phyloP scores from a whole-genome alignment of 2,113 vertebrate genomes.

The Tympanuchus pallidicinctus region DNA sequence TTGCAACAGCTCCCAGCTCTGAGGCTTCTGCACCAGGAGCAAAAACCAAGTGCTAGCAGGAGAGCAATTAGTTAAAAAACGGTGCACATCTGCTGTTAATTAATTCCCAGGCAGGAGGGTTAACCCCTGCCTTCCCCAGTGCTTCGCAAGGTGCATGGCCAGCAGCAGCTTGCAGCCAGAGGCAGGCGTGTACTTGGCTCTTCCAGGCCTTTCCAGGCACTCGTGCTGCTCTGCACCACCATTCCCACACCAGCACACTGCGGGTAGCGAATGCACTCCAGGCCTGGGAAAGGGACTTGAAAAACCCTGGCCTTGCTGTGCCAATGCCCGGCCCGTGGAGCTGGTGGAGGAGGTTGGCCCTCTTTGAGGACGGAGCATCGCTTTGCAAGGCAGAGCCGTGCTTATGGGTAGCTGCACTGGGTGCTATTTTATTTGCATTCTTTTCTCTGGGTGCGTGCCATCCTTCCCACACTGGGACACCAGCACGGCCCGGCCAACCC shows the following conservation, averaged over 20 bases:
- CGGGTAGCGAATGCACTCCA: fast-evolving
- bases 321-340: neutral
- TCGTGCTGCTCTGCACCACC: neutral
- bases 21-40: neutral
- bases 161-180: neutral
- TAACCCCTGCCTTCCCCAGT: conserved; percentile 37
- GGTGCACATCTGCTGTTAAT: conserved; percentile 72
- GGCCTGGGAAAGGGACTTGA: fast-evolving
- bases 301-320: neutral
- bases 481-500: neutral
- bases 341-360: fast-evolving
- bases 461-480: neutral
- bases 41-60: conserved; percentile 57
- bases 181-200: fast-evolving
- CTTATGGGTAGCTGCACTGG: neutral
- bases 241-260: neutral
- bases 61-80: conserved; percentile 76
- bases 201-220: neutral
- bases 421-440: neutral
- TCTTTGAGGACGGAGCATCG: neutral
- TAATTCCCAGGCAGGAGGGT: conserved; percentile 57
- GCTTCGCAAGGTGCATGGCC: neutral
- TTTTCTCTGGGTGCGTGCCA: neutral
- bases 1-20: neutral
- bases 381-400: neutral